These are phyloP conservation scores for Bursaphelenchus mucronatus DNA, from an alignment of 1,140 invertebrate genomes.

Conservation along the genomic window DNA sequence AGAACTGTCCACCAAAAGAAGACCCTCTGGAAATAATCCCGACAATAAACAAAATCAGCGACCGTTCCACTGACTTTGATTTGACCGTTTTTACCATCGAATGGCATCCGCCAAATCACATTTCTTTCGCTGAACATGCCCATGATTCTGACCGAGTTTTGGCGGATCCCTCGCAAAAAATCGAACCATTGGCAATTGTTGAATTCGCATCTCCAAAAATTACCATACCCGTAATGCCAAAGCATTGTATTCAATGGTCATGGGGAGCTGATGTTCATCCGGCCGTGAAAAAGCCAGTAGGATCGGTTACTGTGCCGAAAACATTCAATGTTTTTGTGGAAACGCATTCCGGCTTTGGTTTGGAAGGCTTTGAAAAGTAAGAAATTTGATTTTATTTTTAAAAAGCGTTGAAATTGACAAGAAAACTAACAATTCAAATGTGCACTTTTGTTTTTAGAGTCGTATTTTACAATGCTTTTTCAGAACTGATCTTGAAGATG, in stretches of 20 bases:
- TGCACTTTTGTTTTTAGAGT: too few species aligned
- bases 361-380: too few species aligned
- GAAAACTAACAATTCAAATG: too few species aligned
- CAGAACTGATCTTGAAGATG: constrained; percentile 76
- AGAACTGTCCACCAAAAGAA: constrained; percentile 47
- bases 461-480: constrained; percentile 68
- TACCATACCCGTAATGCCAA: constrained; percentile 72
- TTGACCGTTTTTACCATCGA: constrained; percentile 89
- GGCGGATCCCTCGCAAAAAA: constrained; percentile 70
- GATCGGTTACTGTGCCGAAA: constrained; percentile 80
- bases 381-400: too few species aligned
- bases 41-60: constrained; percentile 82
- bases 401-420: too few species aligned
- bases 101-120: constrained; percentile 93
- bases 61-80: constrained; percentile 75
- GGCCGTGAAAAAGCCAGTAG: constrained; percentile 75
- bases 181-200: constrained; percentile 81
- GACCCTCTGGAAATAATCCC: constrained; percentile 65
- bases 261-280: constrained; percentile 89
- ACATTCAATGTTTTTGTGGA: constrained; percentile 89
- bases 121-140: constrained; percentile 71
- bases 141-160: constrained; percentile 72
- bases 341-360: constrained; percentile 84
- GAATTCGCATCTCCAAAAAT: constrained; percentile 75
- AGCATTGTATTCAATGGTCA: constrained; percentile 86